Evolutionary conservation across 2,113 vertebrate genomes (phyloP), one percentile per base, ranked within the genome.

Genomic region (Emberiza fucata): DNA sequence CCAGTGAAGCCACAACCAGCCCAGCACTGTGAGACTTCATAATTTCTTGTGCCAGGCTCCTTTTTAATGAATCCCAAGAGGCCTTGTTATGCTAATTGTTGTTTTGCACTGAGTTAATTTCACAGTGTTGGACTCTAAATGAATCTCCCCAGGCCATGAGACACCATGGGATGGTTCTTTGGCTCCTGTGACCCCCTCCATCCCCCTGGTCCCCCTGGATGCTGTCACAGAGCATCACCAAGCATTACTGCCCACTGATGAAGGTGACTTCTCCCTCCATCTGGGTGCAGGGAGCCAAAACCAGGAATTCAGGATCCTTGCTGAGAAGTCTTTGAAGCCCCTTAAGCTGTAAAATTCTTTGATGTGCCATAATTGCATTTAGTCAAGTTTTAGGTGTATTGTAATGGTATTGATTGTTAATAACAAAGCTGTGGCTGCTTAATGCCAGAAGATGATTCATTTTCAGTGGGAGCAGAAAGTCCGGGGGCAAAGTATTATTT

Each of bases 1-100:
- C 75, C 90, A 64, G 45, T 2, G 91, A 73, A 81, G 63, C 57
- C 93, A 82, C 42, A 29, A 51, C 8, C 68, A 85, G 87, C 82
- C 75, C 44, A 1, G 3, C 81, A 8, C 59, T 3, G 6, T 5
- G 87, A 81, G 78, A 51, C 5, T 59, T 92, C 75, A 3, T 90
- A 60, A 96, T 95, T 95, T 94, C 96, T 88, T 64, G 93, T 77
- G 82, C 71, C 33, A n/a, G 73, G 70, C 61, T 77, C 64, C 80
- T 86, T 95, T 93, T 57, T 68, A 9, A 92, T 88, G 96, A 96
- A 92, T 94, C 97, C 94, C 97, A 87, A 97, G 97, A 95, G 80
- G 93, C 80, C 95, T 97, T 94, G 91, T 97, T 95, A 82, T 94
- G 97, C 93, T 97, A 97, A 97, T 96, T 97, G 95, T 65, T 94